Evolutionary conservation across 92 coral and sea anemone genomes (phyloP).

Genomic region (Umimayanthus kanabou): DNA sequence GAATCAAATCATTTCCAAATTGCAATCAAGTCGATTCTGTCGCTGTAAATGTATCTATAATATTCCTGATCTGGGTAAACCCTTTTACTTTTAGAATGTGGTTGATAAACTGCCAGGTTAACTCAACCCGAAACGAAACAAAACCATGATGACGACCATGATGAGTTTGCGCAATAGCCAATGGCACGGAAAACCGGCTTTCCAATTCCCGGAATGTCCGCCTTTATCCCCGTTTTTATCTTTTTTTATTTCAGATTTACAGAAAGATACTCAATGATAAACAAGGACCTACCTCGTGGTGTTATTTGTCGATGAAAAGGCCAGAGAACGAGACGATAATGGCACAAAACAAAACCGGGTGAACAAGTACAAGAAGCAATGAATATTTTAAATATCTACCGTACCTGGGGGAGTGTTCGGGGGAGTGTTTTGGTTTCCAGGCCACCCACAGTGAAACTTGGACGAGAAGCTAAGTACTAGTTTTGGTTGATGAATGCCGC

Average conservation of each 20-base stretch:
- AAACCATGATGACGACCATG: background rate
- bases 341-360: background rate
- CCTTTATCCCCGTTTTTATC: background rate
- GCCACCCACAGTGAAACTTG: background rate
- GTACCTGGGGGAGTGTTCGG: slow-evolving; percentile 24
- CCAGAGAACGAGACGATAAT: too few relatives aligned
- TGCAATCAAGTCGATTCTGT: background rate
- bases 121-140: background rate
- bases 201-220: background rate
- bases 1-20: too few relatives aligned
- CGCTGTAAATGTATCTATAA: too few relatives aligned
- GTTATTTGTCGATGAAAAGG: background rate
- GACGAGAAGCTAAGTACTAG: slow-evolving; percentile 15
- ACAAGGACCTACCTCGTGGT: slow-evolving; percentile 29
- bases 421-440: slow-evolving; percentile 39
- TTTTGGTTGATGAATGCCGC: background rate
- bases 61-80: background rate
- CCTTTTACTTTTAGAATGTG: background rate
- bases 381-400: background rate
- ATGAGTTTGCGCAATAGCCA: slow-evolving; percentile 6
- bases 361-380: background rate
- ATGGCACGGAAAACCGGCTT: background rate
- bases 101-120: background rate
- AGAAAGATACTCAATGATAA: too few relatives aligned
- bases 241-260: background rate